phyloP scores from a whole-genome alignment of 1,140 invertebrate species.

The Himalopsyche phryganea region DNA sequence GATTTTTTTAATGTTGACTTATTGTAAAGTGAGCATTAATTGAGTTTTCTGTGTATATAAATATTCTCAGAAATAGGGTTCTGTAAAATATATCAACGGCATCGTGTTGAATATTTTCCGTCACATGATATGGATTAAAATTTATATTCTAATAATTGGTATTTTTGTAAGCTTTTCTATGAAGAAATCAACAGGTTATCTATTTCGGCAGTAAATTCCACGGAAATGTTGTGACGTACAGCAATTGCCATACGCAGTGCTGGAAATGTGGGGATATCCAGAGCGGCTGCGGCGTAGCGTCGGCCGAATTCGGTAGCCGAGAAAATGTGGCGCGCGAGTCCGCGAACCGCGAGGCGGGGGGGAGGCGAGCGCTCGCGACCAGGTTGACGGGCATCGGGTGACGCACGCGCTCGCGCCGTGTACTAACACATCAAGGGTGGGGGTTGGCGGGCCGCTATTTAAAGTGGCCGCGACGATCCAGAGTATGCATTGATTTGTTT shows the following conservation, averaged over 20 bases:
- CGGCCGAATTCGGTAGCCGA: slow-evolving; percentile 1
- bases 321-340: neutral
- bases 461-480: slow-evolving; percentile 50
- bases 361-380: slow-evolving; percentile 3
- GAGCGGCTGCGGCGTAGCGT: neutral
- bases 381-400: slow-evolving; percentile 37
- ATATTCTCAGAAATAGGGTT: too few species aligned
- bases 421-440: slow-evolving; percentile 43
- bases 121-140: too few species aligned
- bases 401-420: slow-evolving; percentile 47
- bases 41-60: too few species aligned
- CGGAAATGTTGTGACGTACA: neutral
- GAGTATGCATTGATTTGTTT: slow-evolving; percentile 55
- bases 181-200: neutral
- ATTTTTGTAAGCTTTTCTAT: too few species aligned
- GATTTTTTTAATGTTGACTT: too few species aligned
- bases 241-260: neutral
- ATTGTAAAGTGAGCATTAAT: too few species aligned
- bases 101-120: too few species aligned
- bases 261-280: neutral
- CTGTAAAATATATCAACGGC: too few species aligned
- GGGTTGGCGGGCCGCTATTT: slow-evolving; percentile 50
- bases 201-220: neutral
- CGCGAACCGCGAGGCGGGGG: slow-evolving; percentile 3
- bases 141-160: too few species aligned